Base-by-base conservation (phyloP, 2,888 invertebrate species). In the Spisula solida region DNA sequence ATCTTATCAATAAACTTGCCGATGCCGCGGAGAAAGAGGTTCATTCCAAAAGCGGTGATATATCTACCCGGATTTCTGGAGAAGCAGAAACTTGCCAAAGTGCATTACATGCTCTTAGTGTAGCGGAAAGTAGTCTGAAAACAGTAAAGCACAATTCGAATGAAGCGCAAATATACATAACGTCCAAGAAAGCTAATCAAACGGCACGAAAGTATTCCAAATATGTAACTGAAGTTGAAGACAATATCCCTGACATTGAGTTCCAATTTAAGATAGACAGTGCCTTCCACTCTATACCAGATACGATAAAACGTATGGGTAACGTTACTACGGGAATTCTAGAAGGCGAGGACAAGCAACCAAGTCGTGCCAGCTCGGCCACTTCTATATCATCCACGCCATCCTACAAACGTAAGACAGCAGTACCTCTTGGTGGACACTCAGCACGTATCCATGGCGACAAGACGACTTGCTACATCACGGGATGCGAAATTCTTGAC, bases 401-500 rank as follows among this genome's bases (percentile, higher is more conserved):
- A 5, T 75, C 75, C 0, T 47, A 80, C 29, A 55, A 85, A 47
- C 47, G 78, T 31, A 88, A 82, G 78, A 81, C 66, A 47, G 88
- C 85, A 8, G 70, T 88, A 70, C 88, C 88, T 29, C 82, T 79
- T 16, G 88, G 88, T 8, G 88, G 88, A 34, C 88, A 88, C 60
- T 80, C 88, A 6, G 88, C 85, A 5, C 88, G 88, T 20, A 85
- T 85, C 41, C 79, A 55, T 41, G 66, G 51, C 1, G 88, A 88
- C 60, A 88, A 60, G 31, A 88, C 88, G 56, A 88, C 88, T 41
- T 88, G 88, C 29, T 56, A 79, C 47, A 81, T 88, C 5, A 88
- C 88, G 0, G 88, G 88, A n/a, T 56, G 82, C 56, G 85, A 81
- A 16, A 60, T 88, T n/a, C 66, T 88, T 10, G 56, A 85, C 16